phyloP scores from a whole-genome alignment of 2,888 invertebrate species.

The Thera britannica region DNA sequence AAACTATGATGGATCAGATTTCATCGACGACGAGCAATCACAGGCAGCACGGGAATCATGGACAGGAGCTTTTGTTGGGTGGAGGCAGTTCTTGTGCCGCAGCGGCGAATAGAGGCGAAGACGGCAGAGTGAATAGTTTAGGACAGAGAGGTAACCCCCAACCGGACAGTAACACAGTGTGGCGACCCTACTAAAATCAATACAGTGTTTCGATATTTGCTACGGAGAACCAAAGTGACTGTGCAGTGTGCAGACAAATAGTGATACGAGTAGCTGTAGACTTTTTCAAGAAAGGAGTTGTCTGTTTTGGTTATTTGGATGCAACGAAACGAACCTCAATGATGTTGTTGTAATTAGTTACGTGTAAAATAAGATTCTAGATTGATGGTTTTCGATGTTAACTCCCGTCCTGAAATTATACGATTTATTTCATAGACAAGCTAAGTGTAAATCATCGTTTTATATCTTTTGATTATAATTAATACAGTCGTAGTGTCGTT shows the following conservation, averaged over 20 bases:
- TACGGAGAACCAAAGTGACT: not conserved
- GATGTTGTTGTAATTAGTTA: conserved; percentile 52
- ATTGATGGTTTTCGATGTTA: conserved; percentile 59
- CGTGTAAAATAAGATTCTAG: conserved; percentile 53
- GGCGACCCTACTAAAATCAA: conserved; percentile 89
- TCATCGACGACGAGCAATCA: conserved; percentile 87
- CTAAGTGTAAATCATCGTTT: conserved; percentile 10
- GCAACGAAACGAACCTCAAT: conserved; percentile 69
- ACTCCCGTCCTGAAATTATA: conserved; percentile 79
- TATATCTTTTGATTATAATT: not conserved
- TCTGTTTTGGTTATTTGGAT: conserved; percentile 45
- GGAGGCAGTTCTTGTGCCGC: conserved; percentile 85
- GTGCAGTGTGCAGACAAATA: conserved; percentile 24
- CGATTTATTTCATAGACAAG: conserved; percentile 55
- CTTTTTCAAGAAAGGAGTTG: conserved; percentile 49
- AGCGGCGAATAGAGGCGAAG: conserved; percentile 84
- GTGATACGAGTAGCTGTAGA: conserved; percentile 30
- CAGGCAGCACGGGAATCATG: conserved; percentile 74
- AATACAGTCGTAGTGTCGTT: not conserved
- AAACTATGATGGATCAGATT: conserved; percentile 91
- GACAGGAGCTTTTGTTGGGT: conserved; percentile 80
- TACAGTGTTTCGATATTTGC: conserved; percentile 53
- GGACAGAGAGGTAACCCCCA: conserved; percentile 86
- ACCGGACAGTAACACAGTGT: conserved; percentile 88
- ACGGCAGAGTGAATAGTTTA: conserved; percentile 82